Evolutionary conservation across 2,888 invertebrate species (phyloP), one percentile per base, ranked within the genome.

Genomic region (Scrobipalpa costella): DNA sequence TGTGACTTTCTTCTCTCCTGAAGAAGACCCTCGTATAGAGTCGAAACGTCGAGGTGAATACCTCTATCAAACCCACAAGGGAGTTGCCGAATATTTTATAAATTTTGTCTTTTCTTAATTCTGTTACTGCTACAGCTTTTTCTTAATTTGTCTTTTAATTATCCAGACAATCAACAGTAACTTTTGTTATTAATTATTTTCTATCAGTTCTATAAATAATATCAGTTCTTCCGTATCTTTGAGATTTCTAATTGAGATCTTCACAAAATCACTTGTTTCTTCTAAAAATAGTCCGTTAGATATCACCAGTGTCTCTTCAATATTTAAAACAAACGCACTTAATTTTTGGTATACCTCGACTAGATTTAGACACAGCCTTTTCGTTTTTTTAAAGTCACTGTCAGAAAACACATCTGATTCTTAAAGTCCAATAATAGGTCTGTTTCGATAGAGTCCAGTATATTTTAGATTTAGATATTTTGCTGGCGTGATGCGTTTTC

Each of bases 361-460:
- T 55, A 55, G 55, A 52, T 19, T 52, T 1, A 55, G 17, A 17
- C 34, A 34, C 62, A 55, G 27, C 34, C 34, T 13, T 44, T 44
- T 36, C 13, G 27, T 59, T 17, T 34, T 40, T 49, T 59, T 40
- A 8, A 33, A 62, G 40, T 68, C 69, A 69, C 71, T 78, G 82
- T 84, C 84, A 84, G 72, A 83, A 82, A 73, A 79, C 73, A 67
- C 73, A 72, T 61, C 75, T 75, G 66, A 74, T 73, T 69, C 78
- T 79, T 63, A 80, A 75, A 67, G 80, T 85, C 82, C 81, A 81
- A 66, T 78, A 72, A 62, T 80, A 78, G 0, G 76, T 74, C 65
- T 79, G 76, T 66, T 77, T 76, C 9, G 75, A 71, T 40, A 77
- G 67, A 55, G 73, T 72, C 69, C 74, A 65, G 57, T 74, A 69